Conservation (phyloP, 2,888 invertebrate genomes). For the Enchytraeus crypticus region DNA sequence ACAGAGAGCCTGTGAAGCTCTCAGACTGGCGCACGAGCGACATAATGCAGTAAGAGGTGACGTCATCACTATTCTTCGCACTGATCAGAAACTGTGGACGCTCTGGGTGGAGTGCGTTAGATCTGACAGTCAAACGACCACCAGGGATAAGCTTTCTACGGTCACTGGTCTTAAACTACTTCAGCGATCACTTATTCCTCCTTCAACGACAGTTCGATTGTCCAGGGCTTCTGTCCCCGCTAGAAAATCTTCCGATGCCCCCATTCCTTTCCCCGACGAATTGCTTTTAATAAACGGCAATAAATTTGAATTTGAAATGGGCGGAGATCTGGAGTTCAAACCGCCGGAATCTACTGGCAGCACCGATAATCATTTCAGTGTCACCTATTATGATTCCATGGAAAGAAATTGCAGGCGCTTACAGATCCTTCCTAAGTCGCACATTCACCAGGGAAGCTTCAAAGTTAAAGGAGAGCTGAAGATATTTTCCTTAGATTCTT, state of each 20-base stretch:
- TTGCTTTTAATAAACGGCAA: constrained; percentile 14
- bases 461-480: no score
- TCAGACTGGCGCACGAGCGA: constrained; percentile 14
- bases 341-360: constrained; percentile 10
- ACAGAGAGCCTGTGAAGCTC: constrained; percentile 31
- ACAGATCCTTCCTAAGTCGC: constrained; percentile 36
- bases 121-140: constrained; percentile 25
- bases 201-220: no score
- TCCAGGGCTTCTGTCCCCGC: no score
- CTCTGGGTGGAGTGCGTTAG: constrained; percentile 37
- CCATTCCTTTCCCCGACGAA: constrained; percentile 10
- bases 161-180: no score
- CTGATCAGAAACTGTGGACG: constrained; percentile 41
- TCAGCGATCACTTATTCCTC: no score
- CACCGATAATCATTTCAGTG: not conserved
- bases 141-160: constrained; percentile 22
- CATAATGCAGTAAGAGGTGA: constrained; percentile 29
- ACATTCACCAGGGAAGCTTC: no score
- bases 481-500: no score
- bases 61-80: constrained; percentile 36
- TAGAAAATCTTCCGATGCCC: no score
- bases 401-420: constrained; percentile 40
- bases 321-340: constrained; percentile 14
- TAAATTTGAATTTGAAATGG: constrained; percentile 17
- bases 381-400: constrained; percentile 31